Conservation (phyloP, 2,888 invertebrate species). For the Allygus modestus region DNA sequence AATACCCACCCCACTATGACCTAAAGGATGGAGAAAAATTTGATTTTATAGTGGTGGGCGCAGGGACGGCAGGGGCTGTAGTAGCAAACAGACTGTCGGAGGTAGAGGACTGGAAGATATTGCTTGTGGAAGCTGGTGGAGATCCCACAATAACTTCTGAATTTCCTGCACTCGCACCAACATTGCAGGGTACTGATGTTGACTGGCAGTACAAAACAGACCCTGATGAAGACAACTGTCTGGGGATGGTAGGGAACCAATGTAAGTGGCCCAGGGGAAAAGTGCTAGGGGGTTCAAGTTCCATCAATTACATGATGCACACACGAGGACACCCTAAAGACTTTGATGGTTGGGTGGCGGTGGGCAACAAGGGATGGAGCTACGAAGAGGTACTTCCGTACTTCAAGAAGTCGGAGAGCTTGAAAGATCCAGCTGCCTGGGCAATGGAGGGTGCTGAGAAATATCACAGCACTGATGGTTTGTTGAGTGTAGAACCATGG, state of each 20-base stretch:
- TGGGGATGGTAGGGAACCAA: conserved; percentile 17
- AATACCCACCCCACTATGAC: conserved; percentile 7
- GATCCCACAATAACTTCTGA: conserved; percentile 45
- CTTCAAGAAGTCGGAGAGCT: conserved; percentile 69
- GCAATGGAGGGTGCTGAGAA: conserved; percentile 59
- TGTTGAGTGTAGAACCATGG: conserved; percentile 81
- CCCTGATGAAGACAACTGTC: conserved; percentile 13
- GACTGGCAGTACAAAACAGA: conserved; percentile 61
- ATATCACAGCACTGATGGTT: conserved; percentile 83
- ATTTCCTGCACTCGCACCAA: conserved; percentile 39
- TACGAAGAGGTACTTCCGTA: conserved; percentile 70
- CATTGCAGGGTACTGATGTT: neutral
- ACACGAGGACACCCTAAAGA: conserved; percentile 34
- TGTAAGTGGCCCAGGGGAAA: conserved; percentile 60
- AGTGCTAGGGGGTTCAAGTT: conserved; percentile 56
- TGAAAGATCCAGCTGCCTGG: conserved; percentile 66
- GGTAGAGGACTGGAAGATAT: conserved; percentile 51
- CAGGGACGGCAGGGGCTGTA: conserved; percentile 58
- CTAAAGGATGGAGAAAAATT: conserved; percentile 26
- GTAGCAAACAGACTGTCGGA: conserved; percentile 56
- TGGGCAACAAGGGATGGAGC: conserved; percentile 69
- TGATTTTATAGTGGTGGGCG: conserved; percentile 51
- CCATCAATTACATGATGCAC: conserved; percentile 41
- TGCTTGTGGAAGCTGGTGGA: conserved; percentile 58
- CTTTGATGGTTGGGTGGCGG: conserved; percentile 28